phyloP scores from a whole-genome alignment of 2,797 vertebrate species.

The Oreortyx pictus region DNA sequence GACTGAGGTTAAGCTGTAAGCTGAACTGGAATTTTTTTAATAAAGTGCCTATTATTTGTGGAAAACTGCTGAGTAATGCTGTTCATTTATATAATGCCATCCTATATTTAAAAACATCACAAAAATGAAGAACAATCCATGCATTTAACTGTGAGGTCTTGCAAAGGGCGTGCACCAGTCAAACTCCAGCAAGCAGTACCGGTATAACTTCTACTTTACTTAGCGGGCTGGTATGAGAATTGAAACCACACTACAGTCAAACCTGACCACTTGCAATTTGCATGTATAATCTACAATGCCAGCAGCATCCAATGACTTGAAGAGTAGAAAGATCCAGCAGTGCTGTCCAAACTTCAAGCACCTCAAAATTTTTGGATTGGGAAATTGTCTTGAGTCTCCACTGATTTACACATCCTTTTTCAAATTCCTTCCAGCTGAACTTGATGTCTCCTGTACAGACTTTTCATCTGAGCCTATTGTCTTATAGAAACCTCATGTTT shows the following conservation, averaged over 20 bases:
- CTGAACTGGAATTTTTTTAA: slow-evolving; percentile 90
- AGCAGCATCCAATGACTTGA: neutral
- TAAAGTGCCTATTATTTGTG: slow-evolving; percentile 85
- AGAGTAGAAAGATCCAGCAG: neutral
- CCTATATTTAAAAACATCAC: neutral
- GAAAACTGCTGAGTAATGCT: slow-evolving; percentile 75
- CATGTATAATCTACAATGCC: neutral
- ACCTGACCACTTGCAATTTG: neutral
- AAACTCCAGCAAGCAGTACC: accelerated
- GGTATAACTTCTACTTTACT: neutral
- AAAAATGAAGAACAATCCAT: neutral
- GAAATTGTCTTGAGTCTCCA: neutral
- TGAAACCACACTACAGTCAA: neutral
- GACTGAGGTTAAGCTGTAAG: slow-evolving; percentile 82
- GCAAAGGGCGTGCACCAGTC: neutral
- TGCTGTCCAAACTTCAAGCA: neutral
- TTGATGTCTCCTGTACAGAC: neutral
- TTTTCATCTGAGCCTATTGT: neutral
- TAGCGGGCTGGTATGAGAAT: neutral
- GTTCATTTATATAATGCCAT: slow-evolving; percentile 30
- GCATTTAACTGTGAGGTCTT: neutral
- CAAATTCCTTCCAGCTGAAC: neutral
- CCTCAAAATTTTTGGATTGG: accelerated
- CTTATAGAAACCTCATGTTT: neutral
- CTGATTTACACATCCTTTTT: neutral